Base-by-base conservation (phyloP, 2,797 vertebrate species). In the Pangasius sanitwongsei region DNA sequence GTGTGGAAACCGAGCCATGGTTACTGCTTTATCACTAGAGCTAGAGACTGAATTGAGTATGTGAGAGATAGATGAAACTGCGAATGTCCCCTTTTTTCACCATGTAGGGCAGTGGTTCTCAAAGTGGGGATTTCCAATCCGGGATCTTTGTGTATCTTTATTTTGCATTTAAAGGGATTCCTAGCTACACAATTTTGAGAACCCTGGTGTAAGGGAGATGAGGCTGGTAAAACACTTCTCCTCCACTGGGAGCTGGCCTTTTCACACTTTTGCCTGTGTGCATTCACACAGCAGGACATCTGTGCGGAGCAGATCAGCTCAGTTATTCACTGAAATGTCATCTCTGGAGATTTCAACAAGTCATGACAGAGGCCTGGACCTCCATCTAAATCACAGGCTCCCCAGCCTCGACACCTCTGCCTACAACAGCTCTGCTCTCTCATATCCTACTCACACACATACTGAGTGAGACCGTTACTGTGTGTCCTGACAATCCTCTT, bases 251-350 rank as follows among this genome's bases (percentile, higher is more conserved):
- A 89, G 83, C 55, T 63, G 18, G 74, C 70, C 59, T 91, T 91
- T 91, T 87, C 77, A 88, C 86, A 89, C 63, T 67, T 74, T 74
- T 13, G 65, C 34, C 53, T 13, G 61, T 87, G 83, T 90, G 81
- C 86, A 88, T 77, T 87, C 81, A 89, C 15, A 55, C 41, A 72
- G 67, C 59, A 80, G 63, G 86, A 89, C 28, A 80, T 25, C 3
- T 77, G 59, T 75, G 48, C 48, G 23, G n/a, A 83, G 57, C 11
- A 41, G 53, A 90, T 20, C 41, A 44, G 37, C 75, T 86, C 89
- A 44, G 3, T 84, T n/a, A 31, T 67, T 84, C 63, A 31, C 34
- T 82, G 34, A 61, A 61, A 61, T 82, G 31, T 65, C 65, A 44
- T 75, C 84, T 85, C 81, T 70, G 67, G 69, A 50, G 31, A 67